Conservation (phyloP, 1,140 invertebrate species). For the Lepidurus arcticus region DNA sequence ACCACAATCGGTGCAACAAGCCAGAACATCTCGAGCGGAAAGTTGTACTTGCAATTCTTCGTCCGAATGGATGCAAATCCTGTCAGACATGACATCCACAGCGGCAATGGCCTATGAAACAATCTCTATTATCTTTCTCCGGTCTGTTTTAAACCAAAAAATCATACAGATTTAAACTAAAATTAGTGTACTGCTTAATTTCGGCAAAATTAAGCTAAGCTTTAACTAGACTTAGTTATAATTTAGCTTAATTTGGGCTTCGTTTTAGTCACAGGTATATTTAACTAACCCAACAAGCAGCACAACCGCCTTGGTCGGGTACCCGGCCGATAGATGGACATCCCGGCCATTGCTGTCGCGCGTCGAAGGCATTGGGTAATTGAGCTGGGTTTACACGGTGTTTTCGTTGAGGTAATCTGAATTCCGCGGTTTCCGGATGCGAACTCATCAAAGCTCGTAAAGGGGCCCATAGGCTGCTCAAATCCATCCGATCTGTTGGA, state of each 20-base stretch:
- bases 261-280: background rate
- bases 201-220: no score
- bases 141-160: no score
- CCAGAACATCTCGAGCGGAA: conserved; percentile 12
- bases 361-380: conserved; percentile 44
- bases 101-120: background rate
- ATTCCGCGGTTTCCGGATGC: background rate
- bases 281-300: conserved; percentile 41
- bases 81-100: conserved; percentile 23
- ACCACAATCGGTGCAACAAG: conserved; percentile 23
- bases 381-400: background rate
- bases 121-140: no score
- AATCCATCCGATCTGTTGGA: background rate
- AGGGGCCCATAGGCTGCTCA: background rate
- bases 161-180: no score
- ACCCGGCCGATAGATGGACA: conserved; percentile 46
- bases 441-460: background rate
- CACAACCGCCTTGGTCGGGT: conserved; percentile 43
- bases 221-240: no score
- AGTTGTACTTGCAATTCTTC: background rate
- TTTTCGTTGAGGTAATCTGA: background rate
- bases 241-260: no score
- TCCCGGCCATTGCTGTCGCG: conserved; percentile 49
- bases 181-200: no score
- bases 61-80: conserved; percentile 25